These are phyloP conservation scores for Zosterops japonicus DNA, from an alignment of 2,113 vertebrate species.

Conservation along the genomic window DNA sequence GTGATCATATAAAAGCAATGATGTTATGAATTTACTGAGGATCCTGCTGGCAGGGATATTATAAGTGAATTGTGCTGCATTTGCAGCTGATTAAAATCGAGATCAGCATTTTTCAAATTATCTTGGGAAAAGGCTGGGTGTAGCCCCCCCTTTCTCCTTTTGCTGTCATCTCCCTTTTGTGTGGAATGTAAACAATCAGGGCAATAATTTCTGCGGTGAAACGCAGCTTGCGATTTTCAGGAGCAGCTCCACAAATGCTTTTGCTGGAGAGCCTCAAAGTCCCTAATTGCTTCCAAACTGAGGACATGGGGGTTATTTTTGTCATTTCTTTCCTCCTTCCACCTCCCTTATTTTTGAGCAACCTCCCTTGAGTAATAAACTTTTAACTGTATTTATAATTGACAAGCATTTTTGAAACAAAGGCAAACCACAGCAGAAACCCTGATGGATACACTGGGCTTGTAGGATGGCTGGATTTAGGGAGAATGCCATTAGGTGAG, in stretches of 20 bases:
- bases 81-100: conserved; percentile 67
- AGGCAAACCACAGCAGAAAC: conserved; percentile 33
- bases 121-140: conserved; percentile 49
- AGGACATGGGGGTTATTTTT: neutral
- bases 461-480: neutral
- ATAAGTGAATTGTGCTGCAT: conserved; percentile 69
- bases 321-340: neutral
- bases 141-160: neutral
- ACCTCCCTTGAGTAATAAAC: neutral
- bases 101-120: conserved; percentile 71
- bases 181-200: conserved; percentile 44
- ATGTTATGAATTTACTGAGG: conserved; percentile 66
- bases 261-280: neutral
- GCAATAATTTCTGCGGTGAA: conserved; percentile 19
- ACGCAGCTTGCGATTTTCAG: neutral
- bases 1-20: conserved; percentile 41
- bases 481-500: neutral
- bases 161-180: conserved; percentile 57
- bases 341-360: neutral
- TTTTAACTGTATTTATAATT: conserved; percentile 33
- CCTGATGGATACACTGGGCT: neutral
- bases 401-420: conserved; percentile 29
- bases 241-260: neutral
- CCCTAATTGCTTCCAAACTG: neutral
- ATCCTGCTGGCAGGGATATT: conserved; percentile 58